Base-by-base conservation (phyloP, 2,797 vertebrate species). In the Tachyglossus aculeatus region DNA sequence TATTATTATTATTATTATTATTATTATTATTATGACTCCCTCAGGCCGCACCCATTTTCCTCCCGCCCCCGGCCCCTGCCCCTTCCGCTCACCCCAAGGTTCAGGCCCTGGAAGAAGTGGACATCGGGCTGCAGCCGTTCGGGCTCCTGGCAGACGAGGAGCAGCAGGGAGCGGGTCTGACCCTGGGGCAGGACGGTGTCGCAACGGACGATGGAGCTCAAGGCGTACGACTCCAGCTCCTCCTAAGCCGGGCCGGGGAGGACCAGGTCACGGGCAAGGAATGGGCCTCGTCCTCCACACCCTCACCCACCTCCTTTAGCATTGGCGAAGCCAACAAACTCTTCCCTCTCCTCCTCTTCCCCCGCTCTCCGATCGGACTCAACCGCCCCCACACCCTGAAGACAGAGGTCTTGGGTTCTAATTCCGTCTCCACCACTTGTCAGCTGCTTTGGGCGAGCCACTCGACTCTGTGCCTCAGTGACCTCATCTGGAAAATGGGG, bases 51-150 rank as follows among this genome's bases (percentile, higher is more conserved):
- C 4, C 15, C 45, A 7, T 8, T 10, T 14, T 37, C 43, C 25
- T 36, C 11, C 33, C 12, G 10, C 14, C 34, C 15, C 47, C 7
- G 0, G 3, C 2, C 36, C 82, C 58, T 82, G 89, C 83, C 48
- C 81, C 54, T n/a, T n/a, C n/a, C n/a, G 6, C 80, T 83, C 61
- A 85, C 85, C 91, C 86, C 1, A 0, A 85, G 72, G 11, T 78
- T 74, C 59, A 93, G 90, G 31, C 94, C 94, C 87, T 89, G 93
- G 85, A 96, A 96, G 89, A 96, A 96, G 64, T 91, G 93, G 64
- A 96, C 88, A 13, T 96, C 95, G 0, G 95, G 94, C 48, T 94
- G 94, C 57, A 83, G 67, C 43, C 93, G 92, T 16, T 86, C 71
- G 0, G 76, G 71, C 24, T 92, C 85, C 77, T 95, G 94, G 77